Conservation (phyloP, 2,797 vertebrate species). For the Remorina albescens region DNA sequence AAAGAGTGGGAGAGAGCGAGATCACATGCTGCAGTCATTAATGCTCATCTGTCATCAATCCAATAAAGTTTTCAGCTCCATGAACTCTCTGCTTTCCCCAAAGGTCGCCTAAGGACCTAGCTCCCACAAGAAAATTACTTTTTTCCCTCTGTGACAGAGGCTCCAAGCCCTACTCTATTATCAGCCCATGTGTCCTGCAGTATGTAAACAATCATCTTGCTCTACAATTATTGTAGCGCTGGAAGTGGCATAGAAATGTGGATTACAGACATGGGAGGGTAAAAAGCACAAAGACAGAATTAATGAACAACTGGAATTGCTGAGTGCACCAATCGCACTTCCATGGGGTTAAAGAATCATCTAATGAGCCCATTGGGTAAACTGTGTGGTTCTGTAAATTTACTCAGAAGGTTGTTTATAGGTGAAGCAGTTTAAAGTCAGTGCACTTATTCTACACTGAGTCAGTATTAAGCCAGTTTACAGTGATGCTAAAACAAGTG, state of each 20-base stretch:
- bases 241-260: conserved; percentile 53
- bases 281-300: conserved; percentile 49
- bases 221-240: conserved; percentile 55
- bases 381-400: conserved; percentile 51
- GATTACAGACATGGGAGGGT: conserved; percentile 50
- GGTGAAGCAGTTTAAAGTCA: conserved; percentile 12
- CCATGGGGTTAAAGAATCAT: conserved; percentile 61
- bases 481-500: conserved; percentile 42
- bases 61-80: conserved; percentile 46
- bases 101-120: conserved; percentile 60
- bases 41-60: conserved; percentile 67
- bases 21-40: conserved; percentile 69
- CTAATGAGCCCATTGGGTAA: conserved; percentile 63
- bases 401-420: conserved; percentile 31
- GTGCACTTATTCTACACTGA: conserved; percentile 42
- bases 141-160: conserved; percentile 34
- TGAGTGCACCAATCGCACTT: conserved; percentile 45
- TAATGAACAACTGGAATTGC: conserved; percentile 53
- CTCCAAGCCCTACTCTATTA: conserved; percentile 33
- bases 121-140: conserved; percentile 35
- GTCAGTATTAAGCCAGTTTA: conserved; percentile 43
- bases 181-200: conserved; percentile 59
- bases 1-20: conserved; percentile 20
- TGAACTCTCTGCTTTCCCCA: conserved; percentile 50
- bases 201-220: conserved; percentile 69